A percentile compares a stretch with the other conserved stretches of the same genome.
phyloP scores from a whole-genome alignment of 2,888 invertebrate species.

The Platerodrilus igneus region DNA sequence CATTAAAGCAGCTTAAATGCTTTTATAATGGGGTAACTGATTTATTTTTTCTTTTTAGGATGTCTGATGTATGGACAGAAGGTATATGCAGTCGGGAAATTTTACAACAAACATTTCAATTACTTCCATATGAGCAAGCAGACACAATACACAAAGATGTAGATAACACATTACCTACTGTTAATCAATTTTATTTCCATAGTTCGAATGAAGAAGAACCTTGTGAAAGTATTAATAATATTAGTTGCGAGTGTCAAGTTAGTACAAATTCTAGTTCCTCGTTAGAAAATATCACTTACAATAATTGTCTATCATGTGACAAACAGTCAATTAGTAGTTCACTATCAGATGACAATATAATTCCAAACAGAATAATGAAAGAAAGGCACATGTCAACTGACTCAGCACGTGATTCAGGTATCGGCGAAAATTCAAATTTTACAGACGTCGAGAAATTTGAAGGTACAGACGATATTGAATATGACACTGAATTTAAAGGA shows the following conservation, averaged over 20 bases:
- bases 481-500: background rate
- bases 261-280: conserved; percentile 38
- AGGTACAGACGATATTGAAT: conserved; percentile 8
- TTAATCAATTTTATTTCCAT: background rate
- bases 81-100: conserved; percentile 50
- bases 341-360: conserved; percentile 16
- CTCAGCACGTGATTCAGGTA: conserved; percentile 61
- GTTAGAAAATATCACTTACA: too few species aligned
- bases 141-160: conserved; percentile 10
- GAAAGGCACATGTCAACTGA: conserved; percentile 59
- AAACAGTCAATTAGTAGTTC: conserved; percentile 32
- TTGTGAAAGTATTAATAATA: too few species aligned
- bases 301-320: too few species aligned
- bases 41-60: conserved; percentile 41
- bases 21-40: conserved; percentile 1
- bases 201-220: background rate
- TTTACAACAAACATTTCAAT: conserved; percentile 48
- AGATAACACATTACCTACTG: conserved; percentile 17
- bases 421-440: conserved; percentile 52
- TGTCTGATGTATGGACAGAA: conserved; percentile 53
- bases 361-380: too few species aligned
- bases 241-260: conserved; percentile 27
- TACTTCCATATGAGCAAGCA: conserved; percentile 48
- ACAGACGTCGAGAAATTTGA: conserved; percentile 38
- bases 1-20: background rate